phyloP scores from a whole-genome alignment of 1,140 invertebrate genomes.

The Nylanderia fulva region DNA sequence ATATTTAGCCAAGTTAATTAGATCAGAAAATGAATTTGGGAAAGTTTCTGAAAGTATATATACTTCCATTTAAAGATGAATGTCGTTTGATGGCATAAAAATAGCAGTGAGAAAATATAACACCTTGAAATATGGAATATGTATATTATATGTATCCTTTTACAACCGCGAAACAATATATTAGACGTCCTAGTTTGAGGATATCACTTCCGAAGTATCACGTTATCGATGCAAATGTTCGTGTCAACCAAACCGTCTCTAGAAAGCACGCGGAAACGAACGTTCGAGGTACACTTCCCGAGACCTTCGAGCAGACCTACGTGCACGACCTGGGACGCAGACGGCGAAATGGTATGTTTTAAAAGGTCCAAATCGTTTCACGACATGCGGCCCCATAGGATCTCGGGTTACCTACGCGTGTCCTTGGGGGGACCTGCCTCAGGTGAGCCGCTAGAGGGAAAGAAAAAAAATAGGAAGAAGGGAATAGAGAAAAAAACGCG shows the following conservation, averaged over 20 bases:
- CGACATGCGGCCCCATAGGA: constrained; percentile 77
- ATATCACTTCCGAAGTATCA: not conserved
- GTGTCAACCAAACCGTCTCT: not conserved
- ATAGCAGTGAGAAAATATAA: not conserved
- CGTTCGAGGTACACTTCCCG: constrained; percentile 4
- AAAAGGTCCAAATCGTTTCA: constrained; percentile 82
- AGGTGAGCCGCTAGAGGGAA: constrained; percentile 63
- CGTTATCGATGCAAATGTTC: constrained; percentile 22
- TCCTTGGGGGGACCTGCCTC: constrained; percentile 80
- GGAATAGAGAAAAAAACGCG: constrained; percentile 38
- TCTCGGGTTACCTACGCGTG: constrained; percentile 82
- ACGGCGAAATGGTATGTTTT: constrained; percentile 80
- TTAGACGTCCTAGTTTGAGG: not conserved
- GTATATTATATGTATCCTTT: not conserved
- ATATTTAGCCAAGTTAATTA: not conserved
- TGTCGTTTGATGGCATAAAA: not conserved
- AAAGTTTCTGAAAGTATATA: not conserved
- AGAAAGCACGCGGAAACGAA: constrained; percentile 51
- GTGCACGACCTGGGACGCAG: constrained; percentile 74
- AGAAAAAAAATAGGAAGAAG: constrained; percentile 54
- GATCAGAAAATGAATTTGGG: not conserved
- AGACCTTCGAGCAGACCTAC: constrained; percentile 50
- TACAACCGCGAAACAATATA: not conserved
- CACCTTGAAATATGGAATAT: not conserved
- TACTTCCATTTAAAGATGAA: no score